Percentiles rank a stretch among this genome's conserved stretches.
Evolutionary conservation across 2,797 vertebrate genomes (phyloP).

Genomic region (Luscinia luscinia): DNA sequence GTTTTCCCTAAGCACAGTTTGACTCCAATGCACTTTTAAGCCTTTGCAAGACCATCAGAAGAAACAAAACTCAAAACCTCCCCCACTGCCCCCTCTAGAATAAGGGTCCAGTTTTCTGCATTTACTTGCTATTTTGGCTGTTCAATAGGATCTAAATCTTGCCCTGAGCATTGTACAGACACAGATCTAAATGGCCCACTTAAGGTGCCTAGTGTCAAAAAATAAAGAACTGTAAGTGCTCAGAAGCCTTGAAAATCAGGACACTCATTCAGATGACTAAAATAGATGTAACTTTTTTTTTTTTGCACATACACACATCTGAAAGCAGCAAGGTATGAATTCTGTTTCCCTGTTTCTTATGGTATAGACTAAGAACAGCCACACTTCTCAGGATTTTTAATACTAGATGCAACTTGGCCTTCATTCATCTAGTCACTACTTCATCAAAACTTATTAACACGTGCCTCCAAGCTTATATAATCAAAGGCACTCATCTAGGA

Average conservation of each 20-base stretch:
- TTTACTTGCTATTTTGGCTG: conserved; percentile 22
- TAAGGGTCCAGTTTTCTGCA: background rate
- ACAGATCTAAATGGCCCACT: conserved; percentile 35
- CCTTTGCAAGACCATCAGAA: background rate
- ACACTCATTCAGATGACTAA: conserved; percentile 34
- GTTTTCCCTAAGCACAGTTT: conserved; percentile 23
- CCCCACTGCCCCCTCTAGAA: background rate
- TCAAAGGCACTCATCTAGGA: background rate
- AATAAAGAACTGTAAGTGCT: background rate
- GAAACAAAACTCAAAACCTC: conserved; percentile 9
- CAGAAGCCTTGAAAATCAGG: conserved; percentile 52
- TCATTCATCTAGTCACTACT: background rate
- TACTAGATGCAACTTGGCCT: background rate
- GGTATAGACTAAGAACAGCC: background rate
- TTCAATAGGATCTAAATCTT: conserved; percentile 30
- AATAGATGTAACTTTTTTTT: conserved; percentile 19
- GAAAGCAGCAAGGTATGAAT: background rate
- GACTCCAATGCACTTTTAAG: background rate
- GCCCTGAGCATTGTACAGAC: background rate
- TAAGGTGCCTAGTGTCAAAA: conserved; percentile 29
- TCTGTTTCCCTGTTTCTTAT: background rate
- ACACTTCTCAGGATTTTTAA: background rate
- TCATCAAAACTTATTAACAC: background rate
- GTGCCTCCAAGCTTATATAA: background rate
- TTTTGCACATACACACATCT: background rate